Percentiles rank a stretch among this genome's conserved stretches.
Evolutionary conservation across 2,797 vertebrate species (phyloP).

Genomic region (Tinamus major): DNA sequence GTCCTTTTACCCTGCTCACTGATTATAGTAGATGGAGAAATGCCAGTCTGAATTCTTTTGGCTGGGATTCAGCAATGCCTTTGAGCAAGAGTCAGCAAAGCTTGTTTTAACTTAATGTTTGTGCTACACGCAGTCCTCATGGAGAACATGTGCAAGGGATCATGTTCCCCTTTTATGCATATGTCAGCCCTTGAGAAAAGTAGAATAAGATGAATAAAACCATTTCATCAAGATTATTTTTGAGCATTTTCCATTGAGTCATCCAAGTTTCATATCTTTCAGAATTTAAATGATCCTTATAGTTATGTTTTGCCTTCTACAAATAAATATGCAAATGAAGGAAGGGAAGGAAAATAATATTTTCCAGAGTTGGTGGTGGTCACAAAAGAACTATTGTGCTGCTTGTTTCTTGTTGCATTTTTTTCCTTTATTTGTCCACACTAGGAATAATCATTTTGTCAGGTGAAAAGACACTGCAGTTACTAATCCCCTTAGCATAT

Average conservation of each 20-base stretch:
- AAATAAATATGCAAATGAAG: constrained; percentile 48
- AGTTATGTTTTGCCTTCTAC: constrained; percentile 8
- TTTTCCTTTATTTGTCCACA: background rate
- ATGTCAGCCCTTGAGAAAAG: constrained; percentile 66
- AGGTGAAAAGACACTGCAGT: constrained; percentile 12
- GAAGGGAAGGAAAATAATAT: constrained; percentile 5
- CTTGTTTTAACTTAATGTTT: constrained; percentile 64
- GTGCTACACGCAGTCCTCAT: constrained; percentile 52
- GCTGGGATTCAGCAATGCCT: constrained; percentile 68
- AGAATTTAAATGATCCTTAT: constrained; percentile 1
- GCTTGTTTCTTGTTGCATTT: background rate
- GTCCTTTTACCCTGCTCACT: background rate
- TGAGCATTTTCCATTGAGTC: constrained; percentile 52
- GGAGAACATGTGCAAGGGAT: constrained; percentile 75
- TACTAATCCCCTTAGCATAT: constrained; percentile 23
- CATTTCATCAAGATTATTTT: constrained; percentile 66
- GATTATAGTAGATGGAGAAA: constrained; percentile 58
- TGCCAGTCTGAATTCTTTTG: constrained; percentile 59
- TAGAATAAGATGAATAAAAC: constrained; percentile 68
- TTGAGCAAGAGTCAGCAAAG: constrained; percentile 50
- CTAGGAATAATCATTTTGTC: background rate
- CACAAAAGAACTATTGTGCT: constrained; percentile 36
- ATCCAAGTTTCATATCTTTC: constrained; percentile 20
- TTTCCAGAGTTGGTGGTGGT: background rate
- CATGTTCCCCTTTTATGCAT: constrained; percentile 55